Conservation (phyloP, 53 echinoderm and acorn worm species). For the Pentamera pediparva region DNA sequence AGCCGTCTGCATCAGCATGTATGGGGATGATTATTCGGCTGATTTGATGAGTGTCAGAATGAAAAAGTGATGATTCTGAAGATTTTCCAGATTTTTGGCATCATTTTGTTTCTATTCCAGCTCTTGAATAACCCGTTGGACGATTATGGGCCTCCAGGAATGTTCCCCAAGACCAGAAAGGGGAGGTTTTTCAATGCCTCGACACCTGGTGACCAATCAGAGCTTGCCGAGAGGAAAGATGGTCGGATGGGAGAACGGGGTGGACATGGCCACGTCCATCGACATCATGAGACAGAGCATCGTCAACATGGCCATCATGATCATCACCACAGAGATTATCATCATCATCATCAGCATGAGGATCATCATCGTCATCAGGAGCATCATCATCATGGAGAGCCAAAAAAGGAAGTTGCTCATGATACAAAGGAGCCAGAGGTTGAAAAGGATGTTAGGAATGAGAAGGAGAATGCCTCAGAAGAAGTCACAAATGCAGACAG, state of each 20-base stretch:
- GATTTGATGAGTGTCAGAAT: no score
- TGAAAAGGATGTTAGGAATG: conserved; percentile 2
- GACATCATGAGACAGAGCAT: background rate
- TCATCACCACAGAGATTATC: background rate
- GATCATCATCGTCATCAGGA: background rate
- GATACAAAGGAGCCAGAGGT: conserved; percentile 1
- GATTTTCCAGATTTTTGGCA: no score
- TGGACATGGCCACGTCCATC: background rate
- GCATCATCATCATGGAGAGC: background rate
- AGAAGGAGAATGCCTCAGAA: background rate
- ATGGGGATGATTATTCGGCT: no score
- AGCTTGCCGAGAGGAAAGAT: background rate
- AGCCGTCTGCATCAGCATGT: no score
- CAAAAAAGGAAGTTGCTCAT: background rate
- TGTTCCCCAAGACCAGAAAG: conserved; percentile 63
- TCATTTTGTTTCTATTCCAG: conserved; percentile 17
- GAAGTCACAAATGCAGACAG: background rate
- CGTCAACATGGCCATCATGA: background rate
- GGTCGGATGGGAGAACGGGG: conserved; percentile 13
- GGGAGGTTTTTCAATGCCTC: background rate
- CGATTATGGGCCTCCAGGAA: conserved; percentile 46
- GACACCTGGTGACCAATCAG: background rate
- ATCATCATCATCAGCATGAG: background rate
- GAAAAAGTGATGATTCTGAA: background rate
- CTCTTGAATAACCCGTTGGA: conserved; percentile 74